Evolutionary conservation across 1,140 invertebrate species (phyloP), one percentile per base, ranked within the genome.

Genomic region (Frieseomelitta varia): DNA sequence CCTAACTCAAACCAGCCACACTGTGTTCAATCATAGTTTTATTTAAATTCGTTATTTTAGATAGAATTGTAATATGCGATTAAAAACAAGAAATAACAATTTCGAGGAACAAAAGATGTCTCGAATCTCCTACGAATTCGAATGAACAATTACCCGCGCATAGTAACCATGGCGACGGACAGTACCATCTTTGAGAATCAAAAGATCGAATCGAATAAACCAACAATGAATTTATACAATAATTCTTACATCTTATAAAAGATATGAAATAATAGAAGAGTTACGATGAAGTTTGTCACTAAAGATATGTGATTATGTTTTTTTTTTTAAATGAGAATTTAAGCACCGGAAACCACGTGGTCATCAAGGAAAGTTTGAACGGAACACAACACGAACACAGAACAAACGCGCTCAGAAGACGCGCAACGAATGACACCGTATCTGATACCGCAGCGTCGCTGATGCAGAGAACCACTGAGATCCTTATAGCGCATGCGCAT

Each of bases 361-460:
- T 76, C 30, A n/a, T 79, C 67, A 63, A 77, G 30, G 51, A 61
- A 87, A 79, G 24, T 69, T 65, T 58, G 65, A 55, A 51, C 47
- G 1, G 4, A 21, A 19, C 55, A 68, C 75, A 51, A 71, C 17
- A 47, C 11, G 2, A 30, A 68, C 27, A 27, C 75, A 71, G 51
- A 72, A 87, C 88, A 85, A 85, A 72, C 92, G 91, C 92, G 92
- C 83, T 90, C 90, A 90, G 78, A 85, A 88, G 93, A 89, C 93
- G 91, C 92, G 91, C 92, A 88, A 91, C 92, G 92, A 93, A 92
- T 93, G 92, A 89, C 87, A 81, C 84, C 80, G 77, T 80, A 77
- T 53, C 55, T 72, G 87, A 67, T 82, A 81, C 73, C 76, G 72
- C 85, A 47, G 55, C 76, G 53, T 81, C 85, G 55, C 80, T 82